phyloP scores from a whole-genome alignment of 2,113 vertebrate genomes.

The Thamnophis sirtalis region DNA sequence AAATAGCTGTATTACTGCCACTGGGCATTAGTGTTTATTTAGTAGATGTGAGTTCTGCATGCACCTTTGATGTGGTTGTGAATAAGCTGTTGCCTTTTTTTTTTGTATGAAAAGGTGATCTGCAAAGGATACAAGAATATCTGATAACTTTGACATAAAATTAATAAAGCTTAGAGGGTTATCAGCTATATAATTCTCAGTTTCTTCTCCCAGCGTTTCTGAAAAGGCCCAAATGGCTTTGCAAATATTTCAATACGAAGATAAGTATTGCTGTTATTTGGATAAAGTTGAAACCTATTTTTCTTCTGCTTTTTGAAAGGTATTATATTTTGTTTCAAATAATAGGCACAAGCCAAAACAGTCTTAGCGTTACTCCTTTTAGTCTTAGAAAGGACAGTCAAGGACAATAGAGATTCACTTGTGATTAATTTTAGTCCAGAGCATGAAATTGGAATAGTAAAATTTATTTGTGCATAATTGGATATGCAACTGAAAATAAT shows the following conservation, averaged over 20 bases:
- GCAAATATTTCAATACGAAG: constrained; percentile 36
- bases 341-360: constrained; percentile 12
- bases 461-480: constrained; percentile 46
- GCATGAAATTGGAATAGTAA: constrained; percentile 47
- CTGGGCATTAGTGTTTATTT: constrained; percentile 79
- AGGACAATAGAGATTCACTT: constrained; percentile 49
- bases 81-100: constrained; percentile 72
- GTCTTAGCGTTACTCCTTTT: constrained; percentile 2
- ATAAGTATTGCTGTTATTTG: constrained; percentile 20
- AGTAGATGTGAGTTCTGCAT: constrained; percentile 72
- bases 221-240: constrained; percentile 46
- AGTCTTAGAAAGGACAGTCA: constrained; percentile 43
- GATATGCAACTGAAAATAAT: constrained; percentile 39
- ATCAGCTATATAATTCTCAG: constrained; percentile 57
- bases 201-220: constrained; percentile 19
- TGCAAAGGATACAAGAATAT: constrained; percentile 71
- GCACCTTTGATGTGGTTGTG: constrained; percentile 75
- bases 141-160: constrained; percentile 74
- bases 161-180: constrained; percentile 70
- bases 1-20: constrained; percentile 83
- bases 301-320: constrained; percentile 31
- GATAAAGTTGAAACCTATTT: constrained; percentile 23
- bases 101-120: constrained; percentile 76
- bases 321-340: constrained; percentile 4
- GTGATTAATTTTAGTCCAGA: constrained; percentile 43